Conservation (phyloP, 2,797 vertebrate species). For the Microctenopoma steveboyesi region DNA sequence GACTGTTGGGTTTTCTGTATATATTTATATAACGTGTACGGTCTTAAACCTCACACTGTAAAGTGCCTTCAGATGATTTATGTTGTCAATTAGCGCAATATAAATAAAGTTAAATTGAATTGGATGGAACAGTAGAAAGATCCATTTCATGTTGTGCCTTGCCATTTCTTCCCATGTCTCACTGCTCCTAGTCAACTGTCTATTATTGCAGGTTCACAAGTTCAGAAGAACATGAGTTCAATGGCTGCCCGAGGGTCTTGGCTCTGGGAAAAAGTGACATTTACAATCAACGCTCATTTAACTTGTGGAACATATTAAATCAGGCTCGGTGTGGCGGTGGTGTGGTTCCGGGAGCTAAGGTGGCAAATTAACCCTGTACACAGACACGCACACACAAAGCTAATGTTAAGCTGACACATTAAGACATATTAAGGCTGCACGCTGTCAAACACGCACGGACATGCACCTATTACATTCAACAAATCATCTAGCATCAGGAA, state of each 20-base stretch:
- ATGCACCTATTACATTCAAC: slow-evolving; percentile 31
- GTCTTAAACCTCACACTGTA: too few species aligned
- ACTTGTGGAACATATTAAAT: slow-evolving; percentile 61
- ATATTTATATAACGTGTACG: too few species aligned
- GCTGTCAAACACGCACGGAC: slow-evolving; percentile 8
- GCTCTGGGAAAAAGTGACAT: slow-evolving; percentile 40
- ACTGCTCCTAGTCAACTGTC: slow-evolving; percentile 18
- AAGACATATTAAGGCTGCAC: slow-evolving; percentile 2
- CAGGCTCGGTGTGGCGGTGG: slow-evolving; percentile 37
- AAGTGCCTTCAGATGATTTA: too few species aligned
- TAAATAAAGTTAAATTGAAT: too few species aligned
- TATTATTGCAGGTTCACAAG: slow-evolving; percentile 64
- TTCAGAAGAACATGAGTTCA: slow-evolving; percentile 61
- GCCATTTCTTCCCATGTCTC: slow-evolving; percentile 20
- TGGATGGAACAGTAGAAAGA: not conserved
- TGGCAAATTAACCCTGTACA: slow-evolving; percentile 42
- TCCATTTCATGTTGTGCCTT: slow-evolving; percentile 19
- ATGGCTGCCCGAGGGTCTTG: slow-evolving; percentile 42
- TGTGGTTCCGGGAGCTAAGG: slow-evolving; percentile 38
- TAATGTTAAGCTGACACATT: slow-evolving; percentile 22
- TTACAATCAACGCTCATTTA: slow-evolving; percentile 42
- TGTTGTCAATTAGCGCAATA: too few species aligned
- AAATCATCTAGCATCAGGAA: slow-evolving; percentile 38
- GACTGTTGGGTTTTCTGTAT: too few species aligned
- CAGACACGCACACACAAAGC: slow-evolving; percentile 15